Base-by-base conservation (phyloP, 2,113 vertebrate genomes). In the Rhinogobius similis region DNA sequence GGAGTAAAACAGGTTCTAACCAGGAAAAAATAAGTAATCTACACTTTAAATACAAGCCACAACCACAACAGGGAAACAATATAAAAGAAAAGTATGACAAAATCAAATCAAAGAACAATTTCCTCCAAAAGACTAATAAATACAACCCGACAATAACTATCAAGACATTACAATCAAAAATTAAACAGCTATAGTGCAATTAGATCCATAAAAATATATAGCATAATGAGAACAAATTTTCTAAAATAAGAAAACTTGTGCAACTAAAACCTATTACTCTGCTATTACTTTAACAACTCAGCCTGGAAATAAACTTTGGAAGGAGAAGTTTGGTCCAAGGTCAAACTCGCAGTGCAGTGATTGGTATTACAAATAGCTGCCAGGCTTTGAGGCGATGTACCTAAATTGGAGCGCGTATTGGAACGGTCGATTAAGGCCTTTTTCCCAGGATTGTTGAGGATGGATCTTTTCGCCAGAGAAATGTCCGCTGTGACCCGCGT, bases 401-500 rank as follows among this genome's bases (percentile, higher is more conserved):
- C 97, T 88, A 99, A 90, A 90, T 95, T 96, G 65, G 96, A 97
- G 76, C 96, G 94, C 0, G 96, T 98, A 93, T 95, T 99, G 29
- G 97, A 96, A 61, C 98, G 93, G 84, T 99, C 98, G 75, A 99
- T 97, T 86, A 99, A 96, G 62, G 96, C 96, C 12, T 99, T 98
- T 87, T 99, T 99, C 76, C 96, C 96, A 65, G 98, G 97, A 82
- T 98, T 99, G 91, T 98, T 99, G 82, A 99, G 94, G 53, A 99
- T 97, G 65, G 97, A 98, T 52, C 97, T 94, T 86, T 99, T 99
- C 76, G 98, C 98, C 88, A 99, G 93, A 7, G 98, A 98, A 90
- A 99, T 99, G 88, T 99, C 98, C 52, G 98, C 98, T 27, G 95
- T 98, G 81, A 99, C 96, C 81, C 98, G 93, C 38, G 98, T 99